Percentiles rank a stretch among this genome's conserved stretches.
Conservation (phyloP, 64 coral and sea anemone species). For the Actinia tenebrosa region DNA sequence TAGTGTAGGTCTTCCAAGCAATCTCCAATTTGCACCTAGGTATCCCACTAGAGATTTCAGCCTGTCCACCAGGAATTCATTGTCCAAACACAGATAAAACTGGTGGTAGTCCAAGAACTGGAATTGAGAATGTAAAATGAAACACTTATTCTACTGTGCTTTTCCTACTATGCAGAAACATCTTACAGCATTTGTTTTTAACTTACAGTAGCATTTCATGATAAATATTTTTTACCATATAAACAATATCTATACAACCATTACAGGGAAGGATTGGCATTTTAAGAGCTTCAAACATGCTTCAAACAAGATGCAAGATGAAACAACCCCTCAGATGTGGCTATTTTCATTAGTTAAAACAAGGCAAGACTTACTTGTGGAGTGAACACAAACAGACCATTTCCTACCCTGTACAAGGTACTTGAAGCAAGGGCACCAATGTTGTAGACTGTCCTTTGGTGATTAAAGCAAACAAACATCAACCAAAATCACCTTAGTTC, state of each 20-base stretch:
- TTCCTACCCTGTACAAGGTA: constrained; percentile 87
- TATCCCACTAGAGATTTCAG: constrained; percentile 91
- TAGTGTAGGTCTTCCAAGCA: constrained; percentile 75
- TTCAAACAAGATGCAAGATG: too few relatives aligned
- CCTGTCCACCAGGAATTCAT: constrained; percentile 89
- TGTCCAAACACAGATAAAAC: constrained; percentile 96
- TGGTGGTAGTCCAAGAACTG: constrained; percentile 87
- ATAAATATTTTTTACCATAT: too few relatives aligned
- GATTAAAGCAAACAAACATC: neutral
- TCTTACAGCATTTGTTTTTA: too few relatives aligned
- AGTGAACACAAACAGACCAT: constrained; percentile 84
- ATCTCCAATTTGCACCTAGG: constrained; percentile 87
- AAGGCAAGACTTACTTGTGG: constrained; percentile 56
- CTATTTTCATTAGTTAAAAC: neutral
- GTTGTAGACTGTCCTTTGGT: constrained; percentile 74
- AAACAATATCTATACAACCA: too few relatives aligned
- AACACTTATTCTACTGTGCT: too few relatives aligned
- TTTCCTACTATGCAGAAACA: too few relatives aligned
- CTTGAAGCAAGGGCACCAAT: constrained; percentile 92
- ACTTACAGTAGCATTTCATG: too few relatives aligned
- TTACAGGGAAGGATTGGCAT: too few relatives aligned
- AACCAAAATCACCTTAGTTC: too few relatives aligned
- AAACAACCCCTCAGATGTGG: too few relatives aligned
- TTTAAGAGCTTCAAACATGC: too few relatives aligned
- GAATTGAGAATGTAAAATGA: neutral